phyloP scores from a whole-genome alignment of 2,797 vertebrate genomes.

The Okamejei kenojei region DNA sequence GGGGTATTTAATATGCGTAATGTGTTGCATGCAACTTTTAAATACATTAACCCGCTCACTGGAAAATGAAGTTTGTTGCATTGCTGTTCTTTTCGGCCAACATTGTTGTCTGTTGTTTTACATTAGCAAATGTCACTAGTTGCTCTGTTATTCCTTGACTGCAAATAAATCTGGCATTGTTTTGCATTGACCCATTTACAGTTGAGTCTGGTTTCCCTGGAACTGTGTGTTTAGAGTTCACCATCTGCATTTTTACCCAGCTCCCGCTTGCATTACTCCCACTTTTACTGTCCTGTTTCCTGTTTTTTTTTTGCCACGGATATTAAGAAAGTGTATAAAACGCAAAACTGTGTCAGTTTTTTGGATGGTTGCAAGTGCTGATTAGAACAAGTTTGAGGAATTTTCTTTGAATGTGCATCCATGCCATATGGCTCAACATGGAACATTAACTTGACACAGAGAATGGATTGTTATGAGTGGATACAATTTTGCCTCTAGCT shows the following conservation, averaged over 20 bases:
- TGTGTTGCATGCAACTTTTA: background rate
- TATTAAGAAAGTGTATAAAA: slow-evolving; percentile 71
- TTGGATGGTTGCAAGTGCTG: slow-evolving; percentile 71
- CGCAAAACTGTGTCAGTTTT: slow-evolving; percentile 72
- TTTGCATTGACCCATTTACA: slow-evolving; percentile 53
- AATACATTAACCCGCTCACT: background rate
- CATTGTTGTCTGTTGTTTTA: background rate
- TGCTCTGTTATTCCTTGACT: background rate
- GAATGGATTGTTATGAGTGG: slow-evolving; percentile 76
- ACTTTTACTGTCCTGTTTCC: slow-evolving; percentile 58
- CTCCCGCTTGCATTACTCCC: slow-evolving; percentile 44
- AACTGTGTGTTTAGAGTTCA: slow-evolving; percentile 53
- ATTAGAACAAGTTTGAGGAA: slow-evolving; percentile 77
- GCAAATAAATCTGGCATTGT: slow-evolving; percentile 42
- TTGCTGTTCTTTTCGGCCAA: no score
- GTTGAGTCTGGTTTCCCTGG: slow-evolving; percentile 58
- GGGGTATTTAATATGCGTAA: background rate
- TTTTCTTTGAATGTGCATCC: slow-evolving; percentile 70
- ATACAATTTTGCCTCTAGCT: slow-evolving; percentile 72
- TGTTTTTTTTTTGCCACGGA: slow-evolving; percentile 72
- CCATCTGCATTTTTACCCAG: slow-evolving; percentile 44
- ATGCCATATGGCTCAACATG: slow-evolving; percentile 75
- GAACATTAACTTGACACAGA: slow-evolving; percentile 80
- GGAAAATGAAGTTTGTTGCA: background rate
- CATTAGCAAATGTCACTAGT: background rate